Evolutionary conservation across 2,113 vertebrate genomes (phyloP).

Genomic region (Labeo catla): DNA sequence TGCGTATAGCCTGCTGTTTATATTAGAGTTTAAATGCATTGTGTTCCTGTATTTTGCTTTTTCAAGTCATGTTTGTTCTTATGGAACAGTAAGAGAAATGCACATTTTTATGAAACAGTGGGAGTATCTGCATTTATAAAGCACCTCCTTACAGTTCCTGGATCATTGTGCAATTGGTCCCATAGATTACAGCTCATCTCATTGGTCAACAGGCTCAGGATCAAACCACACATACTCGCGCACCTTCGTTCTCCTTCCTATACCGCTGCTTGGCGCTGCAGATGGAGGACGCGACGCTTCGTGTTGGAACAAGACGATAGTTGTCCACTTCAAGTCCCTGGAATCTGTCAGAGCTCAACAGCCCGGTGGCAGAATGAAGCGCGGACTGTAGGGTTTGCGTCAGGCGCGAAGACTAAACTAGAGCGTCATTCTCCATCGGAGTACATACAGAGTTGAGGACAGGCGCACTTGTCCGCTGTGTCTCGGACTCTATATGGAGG

Average conservation of each 20-base stretch:
- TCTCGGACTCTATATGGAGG: constrained; percentile 86
- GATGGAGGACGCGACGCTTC: constrained; percentile 40
- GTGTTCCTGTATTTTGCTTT: too few species aligned
- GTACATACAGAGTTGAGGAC: constrained; percentile 47
- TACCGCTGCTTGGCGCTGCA: background rate
- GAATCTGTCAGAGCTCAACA: background rate
- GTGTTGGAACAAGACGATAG: constrained; percentile 33
- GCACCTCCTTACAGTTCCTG: constrained; percentile 57
- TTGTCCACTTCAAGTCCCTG: background rate
- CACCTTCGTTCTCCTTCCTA: constrained; percentile 14
- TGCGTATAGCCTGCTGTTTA: too few species aligned
- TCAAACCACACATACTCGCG: constrained; percentile 28
- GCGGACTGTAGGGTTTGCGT: background rate
- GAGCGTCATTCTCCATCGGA: constrained; percentile 8
- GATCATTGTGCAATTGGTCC: constrained; percentile 50
- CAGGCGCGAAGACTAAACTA: background rate
- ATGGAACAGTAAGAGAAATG: background rate
- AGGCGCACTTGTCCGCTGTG: constrained; percentile 66
- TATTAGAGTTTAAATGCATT: background rate
- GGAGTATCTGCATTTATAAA: constrained; percentile 15
- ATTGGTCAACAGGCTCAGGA: constrained; percentile 53
- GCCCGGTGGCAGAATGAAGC: background rate
- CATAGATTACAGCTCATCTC: constrained; percentile 38
- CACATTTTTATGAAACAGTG: background rate
- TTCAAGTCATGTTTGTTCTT: background rate